Base-by-base conservation (phyloP, 92 coral and sea anemone genomes). In the Bergia sp. region DNA sequence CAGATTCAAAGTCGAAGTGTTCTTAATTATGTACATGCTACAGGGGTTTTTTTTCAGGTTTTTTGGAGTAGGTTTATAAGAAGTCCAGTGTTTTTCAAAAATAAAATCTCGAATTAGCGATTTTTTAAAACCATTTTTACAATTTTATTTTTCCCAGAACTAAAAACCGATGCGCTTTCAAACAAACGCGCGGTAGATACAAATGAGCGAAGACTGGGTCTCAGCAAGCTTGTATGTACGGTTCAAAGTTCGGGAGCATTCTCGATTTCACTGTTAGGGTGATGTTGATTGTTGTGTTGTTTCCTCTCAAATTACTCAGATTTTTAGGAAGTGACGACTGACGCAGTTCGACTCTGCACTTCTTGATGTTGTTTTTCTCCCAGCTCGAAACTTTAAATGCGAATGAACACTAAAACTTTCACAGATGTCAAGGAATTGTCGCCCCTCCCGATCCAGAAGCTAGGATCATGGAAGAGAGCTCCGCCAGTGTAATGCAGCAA, bases 211-310 rank as follows among this genome's bases (percentile, higher is more conserved):
- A 37, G 61, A 67, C 87, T 84, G 87, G 69, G 87, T 37, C 40
- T 76, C 45, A 47, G 65, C 29, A 37, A 47, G 37, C 50, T 37
- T 36, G 45, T 69, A 18, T 37, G 16, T 69, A 13, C 64, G 79
- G 87, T 84, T 45, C 87, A 84, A 84, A 84, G 79, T 84, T 37
- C 87, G 61, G 44, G 85, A 80, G 64, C 79, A 55, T 83, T 83
- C 79, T 83, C 65, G 77, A 67, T 57, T 83, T 71, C 87, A 69
- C 36, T 66, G 39, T 18, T 12, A 82, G n/a, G 20, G 55, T 5
- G 76, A 20, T 29, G 29, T 23, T 61, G 57, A 23, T 36, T 71
- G 78, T 71, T 75, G 79, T 75, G 40, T n/a, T 75, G 50, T 41
- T 75, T 41, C 50, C 16, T 39, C 50, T 75, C 79, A 75, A 75